Conservation (phyloP, 2,113 vertebrate species). For the Macaca nemestrina region DNA sequence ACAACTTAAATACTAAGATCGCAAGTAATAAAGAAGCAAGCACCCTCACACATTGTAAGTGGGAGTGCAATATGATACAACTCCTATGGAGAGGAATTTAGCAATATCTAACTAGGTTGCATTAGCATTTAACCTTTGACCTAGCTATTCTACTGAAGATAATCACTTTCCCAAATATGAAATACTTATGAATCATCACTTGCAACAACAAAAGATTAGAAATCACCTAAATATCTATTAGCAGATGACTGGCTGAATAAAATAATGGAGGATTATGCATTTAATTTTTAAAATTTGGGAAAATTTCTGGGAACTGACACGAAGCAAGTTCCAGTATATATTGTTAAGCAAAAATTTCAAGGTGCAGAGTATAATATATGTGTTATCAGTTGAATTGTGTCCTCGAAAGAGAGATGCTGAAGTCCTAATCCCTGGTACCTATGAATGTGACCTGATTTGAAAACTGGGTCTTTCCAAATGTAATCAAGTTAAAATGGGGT, state of each 20-base stretch:
- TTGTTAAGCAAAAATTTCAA: background rate
- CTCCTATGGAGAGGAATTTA: background rate
- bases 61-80: background rate
- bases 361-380: background rate
- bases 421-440: background rate
- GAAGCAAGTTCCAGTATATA: background rate
- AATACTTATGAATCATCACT: constrained; percentile 6
- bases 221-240: background rate
- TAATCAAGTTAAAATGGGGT: background rate
- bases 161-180: background rate
- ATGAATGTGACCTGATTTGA: background rate
- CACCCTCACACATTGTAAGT: background rate
- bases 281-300: background rate
- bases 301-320: background rate
- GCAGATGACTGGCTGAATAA: background rate
- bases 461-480: background rate
- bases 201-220: constrained; percentile 7
- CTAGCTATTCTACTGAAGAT: background rate
- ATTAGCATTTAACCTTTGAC: background rate
- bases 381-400: background rate
- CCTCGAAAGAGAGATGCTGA: background rate
- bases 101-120: background rate
- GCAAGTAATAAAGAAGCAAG: background rate
- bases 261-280: background rate
- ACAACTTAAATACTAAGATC: background rate